phyloP scores from a whole-genome alignment of 2,888 invertebrate species.

The Tipula unca region DNA sequence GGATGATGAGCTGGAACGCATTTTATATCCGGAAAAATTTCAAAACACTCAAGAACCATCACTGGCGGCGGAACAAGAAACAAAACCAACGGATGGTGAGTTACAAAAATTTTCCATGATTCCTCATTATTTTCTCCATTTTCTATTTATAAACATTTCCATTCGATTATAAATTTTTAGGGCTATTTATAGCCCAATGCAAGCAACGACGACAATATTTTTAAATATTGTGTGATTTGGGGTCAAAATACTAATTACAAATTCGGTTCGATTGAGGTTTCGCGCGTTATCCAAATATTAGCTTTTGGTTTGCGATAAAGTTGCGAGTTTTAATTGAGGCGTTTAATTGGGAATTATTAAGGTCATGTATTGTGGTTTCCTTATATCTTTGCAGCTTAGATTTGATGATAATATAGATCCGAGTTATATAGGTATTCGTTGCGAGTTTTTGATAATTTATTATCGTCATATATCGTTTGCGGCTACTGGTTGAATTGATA shows the following conservation, averaged over 20 bases:
- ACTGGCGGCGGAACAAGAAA: not conserved
- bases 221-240: not conserved
- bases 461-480: not conserved
- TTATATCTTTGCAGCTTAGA: not conserved
- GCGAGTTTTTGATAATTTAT: not conserved
- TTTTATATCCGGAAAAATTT: conserved; percentile 30
- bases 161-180: too few relatives aligned
- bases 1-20: conserved; percentile 31
- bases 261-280: not conserved
- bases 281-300: not conserved
- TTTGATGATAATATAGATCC: not conserved
- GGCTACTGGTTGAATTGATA: not conserved
- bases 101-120: not conserved
- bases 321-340: not conserved
- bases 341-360: not conserved
- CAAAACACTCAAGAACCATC: not conserved
- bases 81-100: not conserved
- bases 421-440: not conserved
- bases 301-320: not conserved
- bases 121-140: not conserved
- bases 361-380: not conserved
- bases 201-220: not conserved
- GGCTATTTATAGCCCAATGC: not conserved
- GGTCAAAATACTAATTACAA: not conserved
- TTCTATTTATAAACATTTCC: not conserved